Base-by-base conservation (phyloP, 2,113 vertebrate genomes). In the Anser brachyrhynchus region DNA sequence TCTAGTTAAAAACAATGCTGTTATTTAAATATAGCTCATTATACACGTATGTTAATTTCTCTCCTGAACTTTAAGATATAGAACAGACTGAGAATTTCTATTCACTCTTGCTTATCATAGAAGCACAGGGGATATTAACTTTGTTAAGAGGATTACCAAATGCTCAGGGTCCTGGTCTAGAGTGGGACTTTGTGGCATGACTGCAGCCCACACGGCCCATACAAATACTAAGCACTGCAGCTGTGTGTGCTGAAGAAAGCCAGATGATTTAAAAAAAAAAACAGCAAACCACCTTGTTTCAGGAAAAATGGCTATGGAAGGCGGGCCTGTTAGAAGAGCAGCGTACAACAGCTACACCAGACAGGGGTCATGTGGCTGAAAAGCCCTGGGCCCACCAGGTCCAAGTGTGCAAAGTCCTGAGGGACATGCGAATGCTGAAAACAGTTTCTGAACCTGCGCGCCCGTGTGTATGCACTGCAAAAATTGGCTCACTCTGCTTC, bases 91-190 rank as follows among this genome's bases (percentile, higher is more conserved):
- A 89, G 91, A 87, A 92, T 91, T 95, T 91, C 93, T 94, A 70
- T 95, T 95, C 94, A 89, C 11, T 79, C 44, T 51, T 66, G 81
- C 91, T 97, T 97, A 94, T 96, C 91, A 1, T 80, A n/a, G 81
- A 94, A 90, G 91, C 75, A 82, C 94, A 95, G 87, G 31, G 95
- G 62, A 91, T 95, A 95, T 95, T 96, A 92, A 87, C 84, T 95
- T 96, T 73, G 71, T 78, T 96, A 96, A 97, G 93, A 94, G 96
- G 95, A 96, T 97, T 96, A 97, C 78, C 9, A 4, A 29, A 81
- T 94, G 70, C 79, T 78, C 51, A 39, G 69, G 43, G 74, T 87
- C 94, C 84, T 39, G 62, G 84, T 95, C 87, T 87, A 44, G 51
- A 85, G 74, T 91, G 84, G 89, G 84, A 91, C 87, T 82, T 82